Percentiles rank a stretch among this genome's conserved stretches.
phyloP scores from a whole-genome alignment of 2,888 invertebrate species.

The Polymixis flavicincta region DNA sequence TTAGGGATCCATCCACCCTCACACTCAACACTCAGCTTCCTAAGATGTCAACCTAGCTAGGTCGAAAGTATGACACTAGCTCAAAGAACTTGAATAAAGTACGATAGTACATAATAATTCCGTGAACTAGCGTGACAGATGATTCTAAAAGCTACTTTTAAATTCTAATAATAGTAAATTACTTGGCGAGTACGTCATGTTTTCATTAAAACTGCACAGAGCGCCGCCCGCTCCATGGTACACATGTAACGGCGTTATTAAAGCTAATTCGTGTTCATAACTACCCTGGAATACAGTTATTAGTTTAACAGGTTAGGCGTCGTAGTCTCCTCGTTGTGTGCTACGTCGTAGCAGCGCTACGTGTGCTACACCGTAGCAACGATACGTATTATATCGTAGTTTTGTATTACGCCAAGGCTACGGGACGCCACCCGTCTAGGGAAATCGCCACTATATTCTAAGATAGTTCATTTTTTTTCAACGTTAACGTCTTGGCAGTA shows the following conservation, averaged over 20 bases:
- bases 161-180: not conserved
- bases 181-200: slow-evolving; percentile 19
- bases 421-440: slow-evolving; percentile 16
- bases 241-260: slow-evolving; percentile 33
- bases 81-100: not conserved
- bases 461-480: slow-evolving; percentile 22
- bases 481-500: not conserved
- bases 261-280: slow-evolving; percentile 43
- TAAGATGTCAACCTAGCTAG: not conserved
- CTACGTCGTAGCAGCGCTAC: slow-evolving; percentile 25
- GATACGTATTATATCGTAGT: slow-evolving; percentile 10
- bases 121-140: not conserved
- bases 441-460: slow-evolving; percentile 33
- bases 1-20: not conserved
- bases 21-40: not conserved
- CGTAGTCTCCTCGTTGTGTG: slow-evolving; percentile 18
- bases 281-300: slow-evolving; percentile 45
- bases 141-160: not conserved
- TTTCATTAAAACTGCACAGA: slow-evolving; percentile 35
- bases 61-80: not conserved
- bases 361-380: slow-evolving; percentile 11
- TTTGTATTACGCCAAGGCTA: slow-evolving; percentile 7
- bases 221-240: not conserved
- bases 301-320: slow-evolving; percentile 52
- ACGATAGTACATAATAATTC: not conserved